Evolutionary conservation across 2,888 invertebrate genomes (phyloP).

Genomic region (Microctonus aethiopoides): DNA sequence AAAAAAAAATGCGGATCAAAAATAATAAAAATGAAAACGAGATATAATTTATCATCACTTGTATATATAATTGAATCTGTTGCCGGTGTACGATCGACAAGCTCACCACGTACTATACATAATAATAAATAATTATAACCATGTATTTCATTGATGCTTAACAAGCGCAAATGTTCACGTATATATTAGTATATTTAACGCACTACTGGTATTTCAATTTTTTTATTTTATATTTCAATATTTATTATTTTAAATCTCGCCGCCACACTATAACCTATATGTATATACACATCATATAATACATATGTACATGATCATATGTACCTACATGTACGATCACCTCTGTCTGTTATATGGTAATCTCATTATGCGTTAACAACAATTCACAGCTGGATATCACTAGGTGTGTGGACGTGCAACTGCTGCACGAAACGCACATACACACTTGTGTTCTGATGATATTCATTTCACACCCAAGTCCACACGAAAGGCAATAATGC

Average conservation of each 20-base stretch:
- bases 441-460: too few species aligned
- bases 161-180: not conserved
- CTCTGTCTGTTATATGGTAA: conserved; percentile 39
- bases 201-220: not conserved
- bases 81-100: conserved; percentile 1
- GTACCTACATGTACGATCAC: not conserved
- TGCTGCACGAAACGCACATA: conserved; percentile 27
- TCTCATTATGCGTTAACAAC: conserved; percentile 56
- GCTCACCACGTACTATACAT: not conserved
- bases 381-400: conserved; percentile 51
- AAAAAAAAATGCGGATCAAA: not conserved
- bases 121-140: not conserved
- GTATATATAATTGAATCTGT: too few species aligned
- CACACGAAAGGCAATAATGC: too few species aligned
- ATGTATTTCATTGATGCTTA: conserved; percentile 12
- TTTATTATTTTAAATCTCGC: conserved; percentile 1
- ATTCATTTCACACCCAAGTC: not conserved
- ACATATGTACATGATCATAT: not conserved
- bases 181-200: not conserved
- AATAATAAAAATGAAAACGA: not conserved
- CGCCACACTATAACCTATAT: too few species aligned
- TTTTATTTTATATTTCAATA: conserved; percentile 13
- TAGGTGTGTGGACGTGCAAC: conserved; percentile 31
- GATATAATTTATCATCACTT: not conserved
- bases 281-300: too few species aligned